Base-by-base conservation (phyloP, 2,888 invertebrate species). In the Alloplasta piceator region DNA sequence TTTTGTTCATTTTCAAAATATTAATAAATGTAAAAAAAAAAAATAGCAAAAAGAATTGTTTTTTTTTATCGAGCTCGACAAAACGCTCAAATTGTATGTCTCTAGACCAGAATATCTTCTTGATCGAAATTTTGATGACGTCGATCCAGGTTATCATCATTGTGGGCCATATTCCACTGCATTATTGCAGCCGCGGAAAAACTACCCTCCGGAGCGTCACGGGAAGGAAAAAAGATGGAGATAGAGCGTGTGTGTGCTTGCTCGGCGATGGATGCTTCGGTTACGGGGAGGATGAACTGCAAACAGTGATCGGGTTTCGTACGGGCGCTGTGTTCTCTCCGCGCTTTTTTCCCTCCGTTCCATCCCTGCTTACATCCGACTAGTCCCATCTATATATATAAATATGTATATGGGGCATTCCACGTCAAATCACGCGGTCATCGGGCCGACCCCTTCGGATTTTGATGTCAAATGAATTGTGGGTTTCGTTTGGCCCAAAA, bases 291-390 rank as follows among this genome's bases (percentile, higher is more conserved):
- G 89, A 84, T 86, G 87, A 85, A 89, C 88, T 90, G 88, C 89
- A 91, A 91, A 91, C 90, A 91, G 82, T 87, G 89, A 91, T 91
- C 90, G 89, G 87, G 89, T 91, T 91, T 90, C 91, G 86, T 77
- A 70, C 80, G 73, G 73, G 73, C 64, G 77, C 85, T 85, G 81
- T 84, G 50, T 66, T 66, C 63, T 71, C 78, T 77, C 43, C 58
- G 56, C 63, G 67, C 63, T 70, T 66, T 64, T 64, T 41, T 80
- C 78, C 73, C 64, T 55, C 50, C 70, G 63, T 63, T 60, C 56
- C 66, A 9, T 67, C 48, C 63, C 38, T 10, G 52, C 75, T 66
- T 72, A 61, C 52, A 46, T 58, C 43, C 70, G 39, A 67, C 61
- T 26, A n/a, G 43, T 3, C 26, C 26, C 26, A 26, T 26, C 26